These are phyloP conservation scores for Acrossocheilus fasciatus DNA, from an alignment of 2,797 vertebrate species.

Conservation along the genomic window DNA sequence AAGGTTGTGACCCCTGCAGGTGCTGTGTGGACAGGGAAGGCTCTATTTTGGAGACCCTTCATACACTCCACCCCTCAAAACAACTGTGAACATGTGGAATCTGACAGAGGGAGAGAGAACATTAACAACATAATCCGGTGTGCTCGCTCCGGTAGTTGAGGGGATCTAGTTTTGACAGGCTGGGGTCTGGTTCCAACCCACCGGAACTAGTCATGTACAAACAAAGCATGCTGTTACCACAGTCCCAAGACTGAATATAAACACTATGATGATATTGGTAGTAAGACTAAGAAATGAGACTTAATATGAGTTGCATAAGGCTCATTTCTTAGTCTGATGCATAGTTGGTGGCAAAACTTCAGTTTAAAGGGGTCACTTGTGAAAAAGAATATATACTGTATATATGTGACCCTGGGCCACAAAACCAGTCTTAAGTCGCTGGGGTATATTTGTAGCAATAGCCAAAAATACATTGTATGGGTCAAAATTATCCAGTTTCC, in stretches of 20 bases:
- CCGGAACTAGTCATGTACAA: background rate
- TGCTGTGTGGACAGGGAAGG: background rate
- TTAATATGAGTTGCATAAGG: background rate
- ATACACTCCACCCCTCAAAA: constrained; percentile 1
- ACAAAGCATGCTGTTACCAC: constrained; percentile 28
- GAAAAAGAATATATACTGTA: background rate
- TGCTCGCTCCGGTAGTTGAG: background rate
- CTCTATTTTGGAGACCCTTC: constrained; percentile 38
- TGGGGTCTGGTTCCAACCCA: constrained; percentile 17
- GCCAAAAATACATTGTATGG: too few relatives aligned
- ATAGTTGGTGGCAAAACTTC: background rate
- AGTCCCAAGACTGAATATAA: constrained; percentile 14
- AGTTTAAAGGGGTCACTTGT: background rate
- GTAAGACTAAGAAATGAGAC: constrained; percentile 12
- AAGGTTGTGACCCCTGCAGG: constrained; percentile 3
- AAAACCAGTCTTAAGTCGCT: too few relatives aligned
- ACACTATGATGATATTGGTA: constrained; percentile 4
- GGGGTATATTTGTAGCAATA: too few relatives aligned
- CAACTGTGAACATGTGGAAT: constrained; percentile 39
- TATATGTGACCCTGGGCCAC: too few relatives aligned
- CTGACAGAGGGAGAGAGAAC: constrained; percentile 19
- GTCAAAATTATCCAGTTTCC: too few relatives aligned
- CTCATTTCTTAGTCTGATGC: constrained; percentile 2
- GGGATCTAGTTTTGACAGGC: constrained; percentile 14
- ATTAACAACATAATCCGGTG: constrained; percentile 25